Evolutionary conservation across 2,113 vertebrate genomes (phyloP).

Genomic region (Colossoma macropomum): DNA sequence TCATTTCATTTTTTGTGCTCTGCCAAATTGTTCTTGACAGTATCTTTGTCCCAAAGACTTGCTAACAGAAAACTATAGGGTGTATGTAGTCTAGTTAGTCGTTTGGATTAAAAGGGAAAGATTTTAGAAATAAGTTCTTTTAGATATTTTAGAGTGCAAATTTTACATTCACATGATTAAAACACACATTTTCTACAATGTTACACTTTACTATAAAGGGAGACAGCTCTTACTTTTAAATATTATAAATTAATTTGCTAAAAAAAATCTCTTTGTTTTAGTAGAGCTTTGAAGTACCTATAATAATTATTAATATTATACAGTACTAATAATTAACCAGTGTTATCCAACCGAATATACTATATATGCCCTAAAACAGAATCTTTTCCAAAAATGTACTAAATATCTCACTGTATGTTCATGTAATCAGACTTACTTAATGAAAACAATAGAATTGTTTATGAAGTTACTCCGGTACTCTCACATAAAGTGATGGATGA

Average conservation of each 20-base stretch:
- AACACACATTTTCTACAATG: background rate
- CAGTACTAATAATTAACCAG: background rate
- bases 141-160: background rate
- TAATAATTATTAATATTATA: background rate
- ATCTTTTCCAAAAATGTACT: slow-evolving; percentile 2
- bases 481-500: background rate
- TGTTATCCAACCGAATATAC: background rate
- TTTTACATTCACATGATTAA: background rate
- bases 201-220: background rate
- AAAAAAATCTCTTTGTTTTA: slow-evolving; percentile 2
- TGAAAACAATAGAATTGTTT: background rate
- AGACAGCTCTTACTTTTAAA: background rate
- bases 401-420: slow-evolving; percentile 2
- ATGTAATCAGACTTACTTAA: background rate
- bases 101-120: background rate
- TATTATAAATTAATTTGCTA: background rate
- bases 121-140: background rate
- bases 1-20: slow-evolving; percentile 59
- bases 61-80: slow-evolving; percentile 7
- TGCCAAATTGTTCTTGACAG: slow-evolving; percentile 67
- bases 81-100: background rate
- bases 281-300: background rate
- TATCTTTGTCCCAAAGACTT: slow-evolving; percentile 58
- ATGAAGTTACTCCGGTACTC: background rate
- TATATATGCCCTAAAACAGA: background rate